phyloP scores from a whole-genome alignment of 2,113 vertebrate species.

The Apistogramma diplotaenia region DNA sequence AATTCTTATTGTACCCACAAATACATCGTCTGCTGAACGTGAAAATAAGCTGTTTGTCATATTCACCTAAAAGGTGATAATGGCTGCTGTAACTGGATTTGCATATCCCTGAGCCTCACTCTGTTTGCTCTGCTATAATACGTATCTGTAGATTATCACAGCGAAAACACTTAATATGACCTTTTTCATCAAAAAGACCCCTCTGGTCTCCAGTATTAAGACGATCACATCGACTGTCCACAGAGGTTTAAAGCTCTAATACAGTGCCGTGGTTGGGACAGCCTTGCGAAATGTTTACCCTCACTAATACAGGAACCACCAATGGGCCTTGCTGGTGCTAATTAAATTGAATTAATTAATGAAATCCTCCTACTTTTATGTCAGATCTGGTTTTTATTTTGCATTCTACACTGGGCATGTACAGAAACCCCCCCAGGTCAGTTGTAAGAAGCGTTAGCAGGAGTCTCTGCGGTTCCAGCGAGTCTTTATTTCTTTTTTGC shows the following conservation, averaged over 20 bases:
- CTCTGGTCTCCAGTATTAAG: neutral
- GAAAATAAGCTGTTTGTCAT: neutral
- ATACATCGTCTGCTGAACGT: neutral
- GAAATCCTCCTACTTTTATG: slow-evolving; percentile 42
- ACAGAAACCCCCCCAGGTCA: slow-evolving; percentile 21
- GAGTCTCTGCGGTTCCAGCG: neutral
- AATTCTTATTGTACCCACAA: neutral
- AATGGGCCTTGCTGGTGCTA: slow-evolving; percentile 29
- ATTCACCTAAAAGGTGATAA: neutral
- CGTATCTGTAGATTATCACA: neutral
- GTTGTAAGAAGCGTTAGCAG: slow-evolving; percentile 18
- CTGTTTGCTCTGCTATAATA: neutral
- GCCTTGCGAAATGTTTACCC: slow-evolving; percentile 18
- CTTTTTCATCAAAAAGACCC: neutral
- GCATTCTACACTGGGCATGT: neutral
- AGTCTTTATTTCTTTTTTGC: neutral
- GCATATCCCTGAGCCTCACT: neutral
- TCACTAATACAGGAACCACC: slow-evolving; percentile 10
- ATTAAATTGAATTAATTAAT: too few relatives aligned
- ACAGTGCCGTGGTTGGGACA: neutral
- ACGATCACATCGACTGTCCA: neutral
- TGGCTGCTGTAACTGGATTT: neutral
- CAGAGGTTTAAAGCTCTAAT: neutral
- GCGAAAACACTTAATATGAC: neutral
- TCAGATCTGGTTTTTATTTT: slow-evolving; percentile 37